Base-by-base conservation (phyloP, 2,888 invertebrate species). In the Lymantria monacha region DNA sequence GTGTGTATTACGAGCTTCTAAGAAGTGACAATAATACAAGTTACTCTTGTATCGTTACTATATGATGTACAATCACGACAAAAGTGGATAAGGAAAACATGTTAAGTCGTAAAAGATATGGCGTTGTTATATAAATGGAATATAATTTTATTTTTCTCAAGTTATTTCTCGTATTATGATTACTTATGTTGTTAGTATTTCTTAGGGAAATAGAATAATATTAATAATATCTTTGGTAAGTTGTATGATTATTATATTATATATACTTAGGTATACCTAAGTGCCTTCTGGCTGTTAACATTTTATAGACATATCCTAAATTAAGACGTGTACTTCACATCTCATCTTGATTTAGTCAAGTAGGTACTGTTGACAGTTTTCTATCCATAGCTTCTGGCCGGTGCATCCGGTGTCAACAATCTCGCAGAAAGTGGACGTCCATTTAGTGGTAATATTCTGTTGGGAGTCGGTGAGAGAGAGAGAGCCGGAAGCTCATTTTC, bases 21-120 rank as follows among this genome's bases (percentile, higher is more conserved):
- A 33, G 69, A 69, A 66, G 46, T 48, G 55, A 50, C 54, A 55
- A 48, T 59, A 49, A 15, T 44, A 44, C 13, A 1, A 14, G 33
- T 30, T 38, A 30, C 13, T 31, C 12, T 46, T 11, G 15, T 46
- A 14, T 44, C 10, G 33, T 33, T 33, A 10, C 15, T 11, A 12
- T 51, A 44, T 46, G 13, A 22, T 42, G 30, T 52, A 48, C 46
- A 51, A 43, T 52, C 31, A 30, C n/a, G 44, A 22, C 10, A 41
- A 55, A 53, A 49, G 49, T 44, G 43, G 48, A 55, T 60, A 46
- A 54, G n/a, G 15, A 36, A 48, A 53, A 49, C 36, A 42, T 46
- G 36, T 51, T 11, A 14, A 38, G 37, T 7, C 44, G n/a, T 42
- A 14, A 11, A 40, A 33, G 45, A 33, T 12, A 50, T 50, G 46